phyloP scores from a whole-genome alignment of 2,797 vertebrate genomes.

The Phataginus tricuspis region DNA sequence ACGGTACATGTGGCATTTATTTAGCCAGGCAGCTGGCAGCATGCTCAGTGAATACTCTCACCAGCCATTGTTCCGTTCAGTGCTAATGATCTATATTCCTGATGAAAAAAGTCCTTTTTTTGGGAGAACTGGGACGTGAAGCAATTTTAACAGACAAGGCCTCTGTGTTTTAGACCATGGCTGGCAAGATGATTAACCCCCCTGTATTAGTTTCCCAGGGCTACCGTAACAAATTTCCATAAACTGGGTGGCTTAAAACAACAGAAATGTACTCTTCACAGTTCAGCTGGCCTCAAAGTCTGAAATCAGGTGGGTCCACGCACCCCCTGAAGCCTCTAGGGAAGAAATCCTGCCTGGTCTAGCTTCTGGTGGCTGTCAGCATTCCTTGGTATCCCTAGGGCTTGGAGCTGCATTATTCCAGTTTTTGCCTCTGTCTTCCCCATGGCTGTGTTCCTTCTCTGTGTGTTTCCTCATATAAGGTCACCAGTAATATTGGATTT shows the following conservation, averaged over 20 bases:
- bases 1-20: not conserved
- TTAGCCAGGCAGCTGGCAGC: too few species aligned
- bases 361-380: accelerated
- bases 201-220: not conserved
- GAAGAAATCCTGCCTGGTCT: not conserved
- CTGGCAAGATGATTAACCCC: not conserved
- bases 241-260: not conserved
- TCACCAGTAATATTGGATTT: not conserved
- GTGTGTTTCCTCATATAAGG: not conserved
- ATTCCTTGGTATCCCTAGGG: not conserved
- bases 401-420: not conserved
- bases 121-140: not conserved
- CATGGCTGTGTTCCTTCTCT: not conserved
- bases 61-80: not conserved
- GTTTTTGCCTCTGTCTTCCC: not conserved
- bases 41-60: not conserved
- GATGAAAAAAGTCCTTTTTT: not conserved
- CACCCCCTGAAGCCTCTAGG: not conserved
- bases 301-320: not conserved
- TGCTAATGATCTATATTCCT: not conserved
- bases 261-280: not conserved
- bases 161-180: not conserved
- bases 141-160: not conserved
- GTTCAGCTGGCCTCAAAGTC: not conserved
- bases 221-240: not conserved